These are phyloP conservation scores for Gari tellinella DNA, from an alignment of 2,888 invertebrate genomes.

Conservation along the genomic window DNA sequence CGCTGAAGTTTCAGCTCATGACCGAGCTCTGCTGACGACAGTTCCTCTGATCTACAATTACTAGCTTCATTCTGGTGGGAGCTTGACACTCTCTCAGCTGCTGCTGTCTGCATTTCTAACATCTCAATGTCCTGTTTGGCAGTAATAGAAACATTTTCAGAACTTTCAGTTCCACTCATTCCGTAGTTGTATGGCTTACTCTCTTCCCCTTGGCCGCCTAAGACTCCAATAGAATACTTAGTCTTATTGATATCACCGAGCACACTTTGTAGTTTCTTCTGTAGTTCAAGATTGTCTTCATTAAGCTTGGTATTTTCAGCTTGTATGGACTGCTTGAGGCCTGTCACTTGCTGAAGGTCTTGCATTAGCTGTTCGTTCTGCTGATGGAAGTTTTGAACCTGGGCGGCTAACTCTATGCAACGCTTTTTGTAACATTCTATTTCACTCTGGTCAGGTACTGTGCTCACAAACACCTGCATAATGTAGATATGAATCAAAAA, in stretches of 20 bases:
- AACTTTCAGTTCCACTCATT: constrained; percentile 8
- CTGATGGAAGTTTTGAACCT: constrained; percentile 60
- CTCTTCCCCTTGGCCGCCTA: constrained; percentile 5
- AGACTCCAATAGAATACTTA: constrained; percentile 40
- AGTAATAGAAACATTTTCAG: constrained; percentile 15
- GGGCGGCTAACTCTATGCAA: constrained; percentile 42
- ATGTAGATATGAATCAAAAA: not conserved
- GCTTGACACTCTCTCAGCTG: constrained; percentile 8
- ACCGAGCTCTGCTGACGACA: constrained; percentile 24
- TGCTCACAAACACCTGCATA: constrained; percentile 52
- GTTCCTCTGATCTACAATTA: constrained; percentile 17
- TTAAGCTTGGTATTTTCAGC: constrained; percentile 68
- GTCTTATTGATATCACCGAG: constrained; percentile 59
- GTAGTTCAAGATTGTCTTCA: constrained; percentile 68
- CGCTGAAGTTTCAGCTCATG: constrained; percentile 52
- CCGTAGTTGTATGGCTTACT: constrained; percentile 37
- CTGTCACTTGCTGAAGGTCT: constrained; percentile 67
- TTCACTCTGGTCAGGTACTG: constrained; percentile 40
- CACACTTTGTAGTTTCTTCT: constrained; percentile 61
- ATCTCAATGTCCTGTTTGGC: constrained; percentile 56
- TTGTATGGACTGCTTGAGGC: constrained; percentile 69
- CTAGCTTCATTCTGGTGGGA: not conserved
- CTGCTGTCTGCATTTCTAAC: constrained; percentile 46
- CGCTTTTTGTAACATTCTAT: constrained; percentile 43
- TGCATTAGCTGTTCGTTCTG: constrained; percentile 71